Conservation (phyloP, 2,888 invertebrate species). For the Tridacna gigas region DNA sequence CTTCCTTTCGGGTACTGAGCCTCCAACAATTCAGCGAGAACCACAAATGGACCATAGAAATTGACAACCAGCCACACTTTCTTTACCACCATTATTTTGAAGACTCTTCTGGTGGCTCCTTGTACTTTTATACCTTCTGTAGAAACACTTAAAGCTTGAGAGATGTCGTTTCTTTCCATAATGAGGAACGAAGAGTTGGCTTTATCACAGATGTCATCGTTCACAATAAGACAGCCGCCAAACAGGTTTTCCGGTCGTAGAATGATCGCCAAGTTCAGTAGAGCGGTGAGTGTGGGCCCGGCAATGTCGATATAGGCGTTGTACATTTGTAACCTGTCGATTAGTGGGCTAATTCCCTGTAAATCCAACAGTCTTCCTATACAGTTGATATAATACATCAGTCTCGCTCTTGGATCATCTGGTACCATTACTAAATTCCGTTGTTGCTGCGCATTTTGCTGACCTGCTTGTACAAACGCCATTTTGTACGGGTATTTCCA, state of each 20-base stretch:
- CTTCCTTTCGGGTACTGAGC: neutral
- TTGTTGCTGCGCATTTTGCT: neutral
- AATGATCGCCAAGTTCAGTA: constrained; percentile 6
- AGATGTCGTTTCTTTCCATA: neutral
- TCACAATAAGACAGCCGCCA: constrained; percentile 12
- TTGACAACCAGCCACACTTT: constrained; percentile 14
- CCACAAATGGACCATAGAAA: constrained; percentile 12
- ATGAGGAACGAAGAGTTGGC: constrained; percentile 3
- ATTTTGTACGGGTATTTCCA: neutral
- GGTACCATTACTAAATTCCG: constrained; percentile 6
- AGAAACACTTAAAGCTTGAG: neutral
- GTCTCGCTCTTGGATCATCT: constrained; percentile 9
- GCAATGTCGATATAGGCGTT: constrained; percentile 14
- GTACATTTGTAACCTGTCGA: constrained; percentile 13
- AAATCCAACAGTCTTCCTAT: neutral
- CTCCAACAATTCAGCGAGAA: neutral
- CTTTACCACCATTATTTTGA: constrained; percentile 8
- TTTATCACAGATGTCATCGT: constrained; percentile 4
- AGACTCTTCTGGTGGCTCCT: neutral
- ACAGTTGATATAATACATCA: constrained; percentile 14
- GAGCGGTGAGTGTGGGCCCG: neutral
- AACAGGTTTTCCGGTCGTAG: constrained; percentile 12
- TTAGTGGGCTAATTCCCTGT: constrained; percentile 3
- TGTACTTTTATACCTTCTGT: constrained; percentile 3
- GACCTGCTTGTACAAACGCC: neutral